These are phyloP conservation scores for Phrynocephalus versicolor DNA, from an alignment of 2,113 vertebrate species.

Conservation along the genomic window DNA sequence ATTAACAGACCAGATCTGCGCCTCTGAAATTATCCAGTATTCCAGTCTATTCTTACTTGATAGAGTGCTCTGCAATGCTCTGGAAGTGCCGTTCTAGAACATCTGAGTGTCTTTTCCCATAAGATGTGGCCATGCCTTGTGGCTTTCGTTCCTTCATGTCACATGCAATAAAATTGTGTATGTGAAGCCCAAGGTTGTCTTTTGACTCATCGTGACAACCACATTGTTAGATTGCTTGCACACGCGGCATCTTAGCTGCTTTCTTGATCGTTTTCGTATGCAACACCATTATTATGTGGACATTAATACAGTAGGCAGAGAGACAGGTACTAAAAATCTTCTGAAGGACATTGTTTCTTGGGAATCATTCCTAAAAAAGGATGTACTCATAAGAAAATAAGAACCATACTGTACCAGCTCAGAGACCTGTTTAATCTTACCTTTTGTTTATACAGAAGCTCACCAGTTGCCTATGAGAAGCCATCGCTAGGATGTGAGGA, in stretches of 20 bases:
- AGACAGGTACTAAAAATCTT: background rate
- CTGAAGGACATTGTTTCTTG: background rate
- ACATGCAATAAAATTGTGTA: background rate
- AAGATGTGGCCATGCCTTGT: background rate
- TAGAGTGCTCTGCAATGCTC: conserved; percentile 65
- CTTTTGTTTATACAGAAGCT: no score
- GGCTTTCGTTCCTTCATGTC: conserved; percentile 33
- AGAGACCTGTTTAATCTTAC: no score
- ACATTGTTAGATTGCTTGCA: background rate
- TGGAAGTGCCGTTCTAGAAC: conserved; percentile 76
- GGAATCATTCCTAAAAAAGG: no score
- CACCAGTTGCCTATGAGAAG: no score
- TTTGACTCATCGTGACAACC: background rate
- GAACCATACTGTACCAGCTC: no score
- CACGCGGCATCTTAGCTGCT: background rate
- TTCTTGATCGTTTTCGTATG: background rate
- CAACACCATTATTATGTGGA: background rate
- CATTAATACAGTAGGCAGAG: background rate
- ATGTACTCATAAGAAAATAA: no score
- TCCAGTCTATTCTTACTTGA: conserved; percentile 73
- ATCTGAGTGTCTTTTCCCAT: conserved; percentile 47
- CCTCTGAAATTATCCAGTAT: conserved; percentile 79
- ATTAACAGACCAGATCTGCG: conserved; percentile 78
- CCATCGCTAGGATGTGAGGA: no score
- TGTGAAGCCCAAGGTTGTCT: background rate